phyloP scores from a whole-genome alignment of 2,888 invertebrate genomes.

The Dicranocentrus wangi region DNA sequence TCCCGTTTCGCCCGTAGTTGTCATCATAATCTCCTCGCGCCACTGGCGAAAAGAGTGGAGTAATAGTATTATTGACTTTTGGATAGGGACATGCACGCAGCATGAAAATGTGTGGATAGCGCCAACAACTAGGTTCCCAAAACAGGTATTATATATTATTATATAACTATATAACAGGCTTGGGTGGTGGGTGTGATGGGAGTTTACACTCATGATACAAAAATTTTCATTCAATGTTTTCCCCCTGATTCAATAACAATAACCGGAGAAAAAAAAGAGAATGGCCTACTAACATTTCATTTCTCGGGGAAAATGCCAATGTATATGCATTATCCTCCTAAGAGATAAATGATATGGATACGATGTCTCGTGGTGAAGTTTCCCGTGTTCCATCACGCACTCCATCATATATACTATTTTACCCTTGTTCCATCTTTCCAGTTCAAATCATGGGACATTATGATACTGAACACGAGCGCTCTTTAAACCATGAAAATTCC shows the following conservation, averaged over 20 bases:
- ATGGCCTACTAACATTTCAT: slow-evolving; percentile 67
- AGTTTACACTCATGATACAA: neutral
- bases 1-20: neutral
- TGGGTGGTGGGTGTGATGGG: neutral
- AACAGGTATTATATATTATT: too few relatives aligned
- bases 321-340: slow-evolving; percentile 32
- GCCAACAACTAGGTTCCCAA: too few relatives aligned
- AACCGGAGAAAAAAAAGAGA: too few relatives aligned
- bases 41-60: too few relatives aligned
- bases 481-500: too few relatives aligned
- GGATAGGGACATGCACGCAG: neutral
- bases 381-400: slow-evolving; percentile 6
- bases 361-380: slow-evolving; percentile 15
- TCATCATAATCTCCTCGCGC: neutral
- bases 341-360: slow-evolving; percentile 36
- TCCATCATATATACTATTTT: neutral
- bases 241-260: slow-evolving; percentile 29
- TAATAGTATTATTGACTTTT: neutral
- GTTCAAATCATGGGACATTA: neutral
- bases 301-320: slow-evolving; percentile 60
- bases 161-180: neutral
- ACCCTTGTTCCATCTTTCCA: neutral
- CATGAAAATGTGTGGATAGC: too few relatives aligned
- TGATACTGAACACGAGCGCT: too few relatives aligned
- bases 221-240: neutral